These are phyloP conservation scores for Oryzias sinensis DNA, from an alignment of 2,797 vertebrate genomes.

Conservation along the genomic window DNA sequence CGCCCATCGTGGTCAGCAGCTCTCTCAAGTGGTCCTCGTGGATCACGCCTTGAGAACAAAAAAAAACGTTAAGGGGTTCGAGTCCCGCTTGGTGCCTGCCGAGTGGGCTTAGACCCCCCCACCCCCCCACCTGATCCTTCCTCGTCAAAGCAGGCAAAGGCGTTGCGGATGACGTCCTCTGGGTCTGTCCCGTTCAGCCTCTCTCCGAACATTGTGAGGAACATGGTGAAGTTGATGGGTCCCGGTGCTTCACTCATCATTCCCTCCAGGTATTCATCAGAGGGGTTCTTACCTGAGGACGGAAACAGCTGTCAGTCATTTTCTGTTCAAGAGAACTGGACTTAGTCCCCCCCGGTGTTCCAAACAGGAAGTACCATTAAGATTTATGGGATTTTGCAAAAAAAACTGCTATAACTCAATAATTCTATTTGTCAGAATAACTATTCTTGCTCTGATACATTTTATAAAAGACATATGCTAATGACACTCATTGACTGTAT, in stretches of 20 bases:
- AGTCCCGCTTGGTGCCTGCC: neutral
- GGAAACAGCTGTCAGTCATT: neutral
- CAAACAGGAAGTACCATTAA: too few relatives aligned
- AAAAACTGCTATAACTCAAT: too few relatives aligned
- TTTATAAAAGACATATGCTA: too few relatives aligned
- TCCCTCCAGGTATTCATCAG: constrained; percentile 94
- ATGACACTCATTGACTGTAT: too few relatives aligned
- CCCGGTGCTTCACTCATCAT: constrained; percentile 99
- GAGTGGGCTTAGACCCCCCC: neutral
- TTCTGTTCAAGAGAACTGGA: too few relatives aligned
- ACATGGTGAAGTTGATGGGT: constrained; percentile 99
- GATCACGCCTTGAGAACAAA: constrained; percentile 82
- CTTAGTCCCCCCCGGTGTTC: too few relatives aligned
- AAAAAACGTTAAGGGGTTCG: neutral
- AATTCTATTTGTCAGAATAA: too few relatives aligned
- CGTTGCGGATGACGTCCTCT: constrained; percentile 96
- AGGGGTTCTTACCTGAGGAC: constrained; percentile 92
- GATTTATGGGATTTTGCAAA: too few relatives aligned
- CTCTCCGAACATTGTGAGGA: constrained; percentile 99
- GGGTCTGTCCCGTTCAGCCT: constrained; percentile 97
- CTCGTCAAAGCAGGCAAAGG: constrained; percentile 98
- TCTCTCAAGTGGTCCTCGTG: constrained; percentile 97
- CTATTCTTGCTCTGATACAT: too few relatives aligned
- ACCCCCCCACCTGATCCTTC: constrained; percentile 86
- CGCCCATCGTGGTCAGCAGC: constrained; percentile 98